phyloP scores from a whole-genome alignment of 2,113 vertebrate genomes.

The Chaenocephalus aceratus region DNA sequence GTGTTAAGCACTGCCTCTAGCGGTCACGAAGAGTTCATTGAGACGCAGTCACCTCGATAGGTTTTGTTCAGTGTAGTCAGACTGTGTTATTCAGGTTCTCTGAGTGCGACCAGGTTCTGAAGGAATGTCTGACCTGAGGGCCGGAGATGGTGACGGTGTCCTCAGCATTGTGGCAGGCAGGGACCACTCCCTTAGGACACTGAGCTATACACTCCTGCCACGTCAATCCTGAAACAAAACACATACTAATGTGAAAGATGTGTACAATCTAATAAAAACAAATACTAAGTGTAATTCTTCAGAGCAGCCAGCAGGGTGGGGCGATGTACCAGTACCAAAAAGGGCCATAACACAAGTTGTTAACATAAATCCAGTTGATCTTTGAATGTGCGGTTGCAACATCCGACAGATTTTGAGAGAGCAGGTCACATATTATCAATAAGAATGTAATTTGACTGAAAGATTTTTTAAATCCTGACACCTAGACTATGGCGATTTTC shows the following conservation, averaged over 20 bases:
- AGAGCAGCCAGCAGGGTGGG: no score
- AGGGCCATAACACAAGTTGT: no score
- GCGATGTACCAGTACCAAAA: no score
- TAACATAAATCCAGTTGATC: no score
- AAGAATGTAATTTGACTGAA: no score
- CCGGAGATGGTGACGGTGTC: conserved; percentile 96
- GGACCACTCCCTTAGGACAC: conserved; percentile 92
- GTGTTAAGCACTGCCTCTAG: no score
- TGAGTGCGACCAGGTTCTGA: neutral
- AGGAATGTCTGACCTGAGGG: conserved; percentile 85
- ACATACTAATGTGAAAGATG: neutral
- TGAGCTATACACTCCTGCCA: conserved; percentile 92
- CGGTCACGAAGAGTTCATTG: no score
- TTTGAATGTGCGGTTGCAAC: no score
- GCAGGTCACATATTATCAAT: no score
- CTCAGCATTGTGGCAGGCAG: conserved; percentile 95
- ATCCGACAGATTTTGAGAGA: no score
- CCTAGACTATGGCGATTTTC: neutral
- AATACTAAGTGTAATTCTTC: no score
- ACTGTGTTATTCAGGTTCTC: neutral
- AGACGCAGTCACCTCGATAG: no score
- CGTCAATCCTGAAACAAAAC: conserved; percentile 86
- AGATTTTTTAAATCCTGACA: neutral
- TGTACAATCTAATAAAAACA: neutral
- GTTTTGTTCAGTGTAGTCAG: neutral